Evolutionary conservation across 2,888 invertebrate species (phyloP).

Genomic region (Macrophya annulata): DNA sequence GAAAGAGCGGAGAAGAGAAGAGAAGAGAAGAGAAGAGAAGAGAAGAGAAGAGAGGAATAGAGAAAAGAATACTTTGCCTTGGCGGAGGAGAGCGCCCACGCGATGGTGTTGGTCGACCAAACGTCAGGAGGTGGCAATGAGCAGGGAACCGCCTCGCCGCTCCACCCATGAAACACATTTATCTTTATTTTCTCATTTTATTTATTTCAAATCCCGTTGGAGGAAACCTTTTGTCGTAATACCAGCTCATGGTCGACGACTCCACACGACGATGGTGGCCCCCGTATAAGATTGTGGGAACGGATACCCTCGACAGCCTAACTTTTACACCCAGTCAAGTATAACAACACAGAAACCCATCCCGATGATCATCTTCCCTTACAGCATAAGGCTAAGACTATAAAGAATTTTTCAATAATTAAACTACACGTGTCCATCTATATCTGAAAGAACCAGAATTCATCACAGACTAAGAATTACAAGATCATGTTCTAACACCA

Average conservation of each 20-base stretch:
- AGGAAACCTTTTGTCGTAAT: slow-evolving; percentile 62
- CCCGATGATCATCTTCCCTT: background rate
- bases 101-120: slow-evolving; percentile 53
- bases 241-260: slow-evolving; percentile 46
- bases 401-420: background rate
- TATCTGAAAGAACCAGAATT: background rate
- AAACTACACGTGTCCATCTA: background rate
- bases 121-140: slow-evolving; percentile 76
- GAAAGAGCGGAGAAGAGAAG: slow-evolving; percentile 6
- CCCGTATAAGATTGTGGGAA: slow-evolving; percentile 36
- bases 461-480: background rate
- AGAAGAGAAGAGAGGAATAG: slow-evolving; percentile 38
- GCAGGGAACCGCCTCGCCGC: slow-evolving; percentile 76
- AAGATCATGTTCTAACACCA: background rate
- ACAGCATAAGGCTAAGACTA: background rate
- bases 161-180: slow-evolving; percentile 74
- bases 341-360: background rate
- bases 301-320: background rate
- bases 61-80: slow-evolving; percentile 34
- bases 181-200: slow-evolving; percentile 72
- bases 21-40: background rate
- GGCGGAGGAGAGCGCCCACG: slow-evolving; percentile 33
- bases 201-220: slow-evolving; percentile 76
- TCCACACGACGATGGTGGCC: slow-evolving; percentile 48
- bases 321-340: background rate